Conservation (phyloP, 2,888 invertebrate genomes). For the Sphaeridia pumilis region DNA sequence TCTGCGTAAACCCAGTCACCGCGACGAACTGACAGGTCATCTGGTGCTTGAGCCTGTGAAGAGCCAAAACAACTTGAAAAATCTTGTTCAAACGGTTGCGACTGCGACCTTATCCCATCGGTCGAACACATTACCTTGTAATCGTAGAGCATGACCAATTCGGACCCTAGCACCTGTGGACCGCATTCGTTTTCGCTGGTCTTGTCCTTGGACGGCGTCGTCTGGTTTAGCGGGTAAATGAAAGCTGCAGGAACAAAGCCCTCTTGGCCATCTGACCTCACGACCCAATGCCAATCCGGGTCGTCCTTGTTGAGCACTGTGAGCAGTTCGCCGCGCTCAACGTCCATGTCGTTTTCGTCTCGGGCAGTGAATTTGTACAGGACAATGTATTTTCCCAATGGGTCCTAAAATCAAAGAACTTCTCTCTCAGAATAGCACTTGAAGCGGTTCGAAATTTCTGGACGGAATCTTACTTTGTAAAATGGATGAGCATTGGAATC, state of each 20-base stretch:
- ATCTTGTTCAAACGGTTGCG: too few species aligned
- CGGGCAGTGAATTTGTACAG: slow-evolving; percentile 84
- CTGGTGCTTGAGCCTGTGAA: slow-evolving; percentile 71
- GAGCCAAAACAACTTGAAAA: neutral
- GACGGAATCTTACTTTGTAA: slow-evolving; percentile 43
- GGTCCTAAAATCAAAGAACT: too few species aligned
- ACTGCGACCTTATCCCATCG: too few species aligned
- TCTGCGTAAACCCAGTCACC: slow-evolving; percentile 96
- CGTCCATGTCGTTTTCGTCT: slow-evolving; percentile 88
- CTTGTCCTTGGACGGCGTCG: slow-evolving; percentile 11
- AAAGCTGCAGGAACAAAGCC: slow-evolving; percentile 92
- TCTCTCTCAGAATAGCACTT: too few species aligned
- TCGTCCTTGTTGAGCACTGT: slow-evolving; percentile 84
- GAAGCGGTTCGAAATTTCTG: too few species aligned
- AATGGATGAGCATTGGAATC: slow-evolving; percentile 42
- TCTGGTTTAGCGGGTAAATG: slow-evolving; percentile 56
- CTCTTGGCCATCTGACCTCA: slow-evolving; percentile 81
- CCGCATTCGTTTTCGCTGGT: slow-evolving; percentile 12
- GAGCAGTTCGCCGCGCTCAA: slow-evolving; percentile 89
- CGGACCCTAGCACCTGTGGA: slow-evolving; percentile 52
- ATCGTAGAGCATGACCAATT: slow-evolving; percentile 86
- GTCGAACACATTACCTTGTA: slow-evolving; percentile 75
- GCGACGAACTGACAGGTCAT: slow-evolving; percentile 76
- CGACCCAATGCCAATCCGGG: slow-evolving; percentile 94
- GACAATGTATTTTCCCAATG: slow-evolving; percentile 56